Evolutionary conservation across 2,113 vertebrate genomes (phyloP).

Genomic region (Eonycteris spelaea): DNA sequence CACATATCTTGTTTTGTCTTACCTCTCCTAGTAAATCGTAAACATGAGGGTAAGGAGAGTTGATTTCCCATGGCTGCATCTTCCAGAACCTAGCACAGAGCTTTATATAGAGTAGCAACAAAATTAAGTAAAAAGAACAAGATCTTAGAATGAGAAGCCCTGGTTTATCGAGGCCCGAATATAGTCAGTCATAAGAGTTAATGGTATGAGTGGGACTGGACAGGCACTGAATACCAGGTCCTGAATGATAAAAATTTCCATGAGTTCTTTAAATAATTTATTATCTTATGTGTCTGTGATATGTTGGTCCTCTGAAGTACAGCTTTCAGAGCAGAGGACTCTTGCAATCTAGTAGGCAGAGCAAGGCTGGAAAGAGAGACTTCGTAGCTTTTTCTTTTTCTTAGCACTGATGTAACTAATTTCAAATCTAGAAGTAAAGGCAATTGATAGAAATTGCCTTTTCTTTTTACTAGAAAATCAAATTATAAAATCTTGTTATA

Average conservation of each 20-base stretch:
- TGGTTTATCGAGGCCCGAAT: background rate
- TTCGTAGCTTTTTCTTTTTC: background rate
- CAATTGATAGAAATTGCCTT: background rate
- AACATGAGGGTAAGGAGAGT: background rate
- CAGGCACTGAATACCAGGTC: background rate
- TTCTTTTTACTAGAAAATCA: background rate
- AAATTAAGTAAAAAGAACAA: background rate
- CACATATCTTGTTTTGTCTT: background rate
- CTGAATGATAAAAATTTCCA: background rate
- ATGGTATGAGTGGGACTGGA: background rate
- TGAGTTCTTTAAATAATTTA: background rate
- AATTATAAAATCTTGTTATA: background rate
- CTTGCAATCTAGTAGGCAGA: background rate
- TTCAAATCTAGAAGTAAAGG: background rate
- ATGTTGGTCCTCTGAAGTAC: background rate
- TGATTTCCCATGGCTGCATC: background rate
- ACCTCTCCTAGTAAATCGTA: background rate
- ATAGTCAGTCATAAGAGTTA: background rate
- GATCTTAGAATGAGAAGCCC: background rate
- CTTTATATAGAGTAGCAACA: background rate
- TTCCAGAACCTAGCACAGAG: background rate
- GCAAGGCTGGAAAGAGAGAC: background rate
- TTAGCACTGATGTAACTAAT: background rate
- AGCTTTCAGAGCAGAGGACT: background rate
- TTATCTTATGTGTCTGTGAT: background rate